phyloP scores from a whole-genome alignment of 2,888 invertebrate genomes.

The Nomada hirtipes region DNA sequence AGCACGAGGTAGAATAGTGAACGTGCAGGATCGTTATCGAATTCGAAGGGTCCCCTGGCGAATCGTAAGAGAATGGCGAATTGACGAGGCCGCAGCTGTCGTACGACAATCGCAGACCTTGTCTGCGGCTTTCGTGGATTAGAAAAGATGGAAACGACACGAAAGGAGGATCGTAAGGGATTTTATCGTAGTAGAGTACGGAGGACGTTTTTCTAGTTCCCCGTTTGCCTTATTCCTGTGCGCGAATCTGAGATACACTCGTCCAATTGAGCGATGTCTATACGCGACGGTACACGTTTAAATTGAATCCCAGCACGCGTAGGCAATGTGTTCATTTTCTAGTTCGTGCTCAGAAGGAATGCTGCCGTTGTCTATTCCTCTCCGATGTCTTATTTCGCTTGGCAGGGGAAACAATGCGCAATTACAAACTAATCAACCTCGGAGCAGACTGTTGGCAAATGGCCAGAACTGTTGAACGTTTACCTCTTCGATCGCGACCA shows the following conservation, averaged over 20 bases:
- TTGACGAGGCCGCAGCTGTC: neutral
- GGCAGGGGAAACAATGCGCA: slow-evolving; percentile 75
- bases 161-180: slow-evolving; percentile 4
- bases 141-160: slow-evolving; percentile 8
- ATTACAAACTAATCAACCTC: slow-evolving; percentile 79
- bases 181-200: slow-evolving; percentile 47
- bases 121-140: too few species aligned
- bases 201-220: slow-evolving; percentile 39
- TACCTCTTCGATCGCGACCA: slow-evolving; percentile 51
- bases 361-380: slow-evolving; percentile 28
- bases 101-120: slow-evolving; percentile 46
- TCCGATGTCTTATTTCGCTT: slow-evolving; percentile 42
- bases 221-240: too few species aligned
- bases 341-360: slow-evolving; percentile 7
- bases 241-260: neutral
- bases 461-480: slow-evolving; percentile 76
- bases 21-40: slow-evolving; percentile 9
- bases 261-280: slow-evolving; percentile 1
- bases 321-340: neutral
- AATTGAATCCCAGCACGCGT: neutral
- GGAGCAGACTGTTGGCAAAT: slow-evolving; percentile 65
- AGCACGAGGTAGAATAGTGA: neutral
- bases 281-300: too few species aligned
- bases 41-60: slow-evolving; percentile 50
- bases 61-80: slow-evolving; percentile 18